phyloP scores from a whole-genome alignment of 92 coral and sea anemone species.

The Hydrozoanthus gracilis region DNA sequence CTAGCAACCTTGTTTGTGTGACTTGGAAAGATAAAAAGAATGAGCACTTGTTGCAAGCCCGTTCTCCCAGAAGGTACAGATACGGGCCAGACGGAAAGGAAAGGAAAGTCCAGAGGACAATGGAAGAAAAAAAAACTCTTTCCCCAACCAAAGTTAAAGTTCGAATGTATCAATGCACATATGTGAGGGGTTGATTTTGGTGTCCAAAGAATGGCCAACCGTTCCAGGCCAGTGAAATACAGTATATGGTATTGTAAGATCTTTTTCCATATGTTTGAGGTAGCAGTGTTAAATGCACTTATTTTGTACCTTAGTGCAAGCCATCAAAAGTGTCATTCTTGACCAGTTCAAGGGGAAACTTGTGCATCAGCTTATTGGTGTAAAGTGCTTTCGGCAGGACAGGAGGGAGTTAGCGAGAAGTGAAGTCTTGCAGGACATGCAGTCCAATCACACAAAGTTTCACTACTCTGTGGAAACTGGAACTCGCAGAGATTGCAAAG shows the following conservation, averaged over 20 bases:
- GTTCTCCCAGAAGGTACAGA: neutral
- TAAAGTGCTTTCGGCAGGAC: too few relatives aligned
- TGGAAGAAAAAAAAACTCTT: neutral
- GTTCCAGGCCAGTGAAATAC: neutral
- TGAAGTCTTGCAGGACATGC: too few relatives aligned
- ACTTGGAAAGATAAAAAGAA: constrained; percentile 34
- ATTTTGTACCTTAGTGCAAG: too few relatives aligned
- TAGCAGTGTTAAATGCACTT: constrained; percentile 46
- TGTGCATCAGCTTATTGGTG: too few relatives aligned
- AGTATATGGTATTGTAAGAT: constrained; percentile 35
- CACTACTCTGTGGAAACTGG: too few relatives aligned
- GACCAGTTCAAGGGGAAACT: too few relatives aligned
- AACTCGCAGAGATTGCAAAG: too few relatives aligned
- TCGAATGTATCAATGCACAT: neutral
- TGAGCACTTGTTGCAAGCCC: neutral
- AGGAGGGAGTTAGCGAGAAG: too few relatives aligned
- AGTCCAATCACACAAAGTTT: too few relatives aligned
- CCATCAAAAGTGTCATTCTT: too few relatives aligned
- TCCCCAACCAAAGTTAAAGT: neutral
- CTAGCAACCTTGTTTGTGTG: constrained; percentile 12
- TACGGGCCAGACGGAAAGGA: constrained; percentile 24
- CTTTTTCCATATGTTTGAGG: constrained; percentile 46
- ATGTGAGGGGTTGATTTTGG: neutral
- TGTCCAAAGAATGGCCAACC: neutral
- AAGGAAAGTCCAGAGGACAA: neutral